Evolutionary conservation across 2,113 vertebrate genomes (phyloP).

Genomic region (Apteryx owenii): DNA sequence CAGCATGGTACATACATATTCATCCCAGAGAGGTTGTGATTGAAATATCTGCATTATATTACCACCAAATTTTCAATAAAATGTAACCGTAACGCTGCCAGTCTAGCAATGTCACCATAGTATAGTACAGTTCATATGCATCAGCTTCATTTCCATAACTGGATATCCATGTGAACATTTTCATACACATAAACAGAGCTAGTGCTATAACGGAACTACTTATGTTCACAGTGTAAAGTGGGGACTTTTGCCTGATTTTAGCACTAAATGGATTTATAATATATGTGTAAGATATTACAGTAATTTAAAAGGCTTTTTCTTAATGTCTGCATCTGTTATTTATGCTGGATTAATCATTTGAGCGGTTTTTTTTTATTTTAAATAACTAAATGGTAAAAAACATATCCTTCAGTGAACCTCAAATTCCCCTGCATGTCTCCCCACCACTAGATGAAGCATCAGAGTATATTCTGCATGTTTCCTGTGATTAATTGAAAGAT

Average conservation of each 20-base stretch:
- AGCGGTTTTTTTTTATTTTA: neutral
- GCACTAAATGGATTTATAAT: neutral
- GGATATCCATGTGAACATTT: neutral
- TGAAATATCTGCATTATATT: neutral
- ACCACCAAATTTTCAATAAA: neutral
- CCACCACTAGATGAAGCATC: neutral
- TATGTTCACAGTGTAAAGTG: neutral
- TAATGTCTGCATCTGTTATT: neutral
- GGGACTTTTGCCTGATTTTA: neutral
- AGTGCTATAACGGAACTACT: neutral
- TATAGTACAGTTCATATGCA: neutral
- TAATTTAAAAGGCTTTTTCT: neutral
- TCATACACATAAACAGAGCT: neutral
- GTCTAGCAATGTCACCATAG: neutral
- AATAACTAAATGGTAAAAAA: neutral
- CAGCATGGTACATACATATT: neutral
- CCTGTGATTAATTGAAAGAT: neutral
- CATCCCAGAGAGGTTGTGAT: neutral
- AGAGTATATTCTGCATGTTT: neutral
- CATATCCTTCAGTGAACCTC: neutral
- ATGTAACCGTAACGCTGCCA: neutral
- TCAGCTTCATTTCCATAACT: neutral
- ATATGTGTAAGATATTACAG: neutral
- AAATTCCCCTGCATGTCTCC: neutral
- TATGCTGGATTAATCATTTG: neutral